phyloP scores from a whole-genome alignment of 2,888 invertebrate genomes.

The Epinotia ramella region DNA sequence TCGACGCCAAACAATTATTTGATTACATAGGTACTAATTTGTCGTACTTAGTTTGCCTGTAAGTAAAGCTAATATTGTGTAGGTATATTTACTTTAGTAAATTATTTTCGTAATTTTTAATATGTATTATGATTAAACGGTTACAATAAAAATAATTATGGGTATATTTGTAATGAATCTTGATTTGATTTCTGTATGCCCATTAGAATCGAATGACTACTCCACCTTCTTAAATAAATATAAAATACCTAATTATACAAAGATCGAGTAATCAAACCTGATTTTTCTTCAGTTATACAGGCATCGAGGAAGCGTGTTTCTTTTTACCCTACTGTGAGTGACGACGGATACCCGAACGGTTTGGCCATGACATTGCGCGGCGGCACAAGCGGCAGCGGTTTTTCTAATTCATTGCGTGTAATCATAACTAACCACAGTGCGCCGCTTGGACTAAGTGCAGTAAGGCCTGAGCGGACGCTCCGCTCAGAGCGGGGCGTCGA shows the following conservation, averaged over 20 bases:
- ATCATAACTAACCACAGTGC: no score
- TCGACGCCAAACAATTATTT: constrained; percentile 65
- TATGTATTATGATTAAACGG: constrained; percentile 15
- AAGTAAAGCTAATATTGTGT: constrained; percentile 58
- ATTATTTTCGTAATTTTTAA: constrained; percentile 44
- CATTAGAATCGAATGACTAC: constrained; percentile 33
- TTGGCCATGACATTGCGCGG: no score
- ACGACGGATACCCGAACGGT: not conserved
- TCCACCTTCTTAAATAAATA: constrained; percentile 22
- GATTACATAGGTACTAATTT: constrained; percentile 57
- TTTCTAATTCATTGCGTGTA: no score
- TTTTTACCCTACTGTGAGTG: not conserved
- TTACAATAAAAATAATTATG: constrained; percentile 26
- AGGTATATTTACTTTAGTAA: constrained; percentile 51
- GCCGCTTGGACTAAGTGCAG: no score
- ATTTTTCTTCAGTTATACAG: not conserved
- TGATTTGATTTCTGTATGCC: constrained; percentile 26
- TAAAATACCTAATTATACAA: not conserved
- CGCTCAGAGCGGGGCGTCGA: no score
- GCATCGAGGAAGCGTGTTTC: not conserved
- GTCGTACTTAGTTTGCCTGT: constrained; percentile 59
- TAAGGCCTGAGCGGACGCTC: no score
- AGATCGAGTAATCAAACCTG: not conserved
- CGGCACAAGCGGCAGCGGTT: no score
- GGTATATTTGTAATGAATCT: constrained; percentile 23